Conservation (phyloP, 2,113 vertebrate species). For the Silurus asotus region DNA sequence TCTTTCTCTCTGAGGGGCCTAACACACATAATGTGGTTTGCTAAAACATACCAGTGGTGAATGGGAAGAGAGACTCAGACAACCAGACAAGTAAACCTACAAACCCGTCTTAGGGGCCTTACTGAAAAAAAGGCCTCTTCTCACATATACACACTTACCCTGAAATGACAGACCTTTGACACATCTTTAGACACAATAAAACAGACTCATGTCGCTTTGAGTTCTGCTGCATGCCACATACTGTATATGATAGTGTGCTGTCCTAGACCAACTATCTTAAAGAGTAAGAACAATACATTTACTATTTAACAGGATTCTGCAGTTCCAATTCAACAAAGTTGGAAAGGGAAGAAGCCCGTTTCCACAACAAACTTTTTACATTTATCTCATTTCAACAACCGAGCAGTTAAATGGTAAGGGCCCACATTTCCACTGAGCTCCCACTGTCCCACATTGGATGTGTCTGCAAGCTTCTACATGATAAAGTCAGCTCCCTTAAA, state of each 20-base stretch:
- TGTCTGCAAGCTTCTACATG: neutral
- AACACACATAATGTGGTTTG: slow-evolving; percentile 15
- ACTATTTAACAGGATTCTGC: neutral
- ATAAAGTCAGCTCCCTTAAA: neutral
- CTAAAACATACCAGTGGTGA: slow-evolving; percentile 1
- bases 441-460: neutral
- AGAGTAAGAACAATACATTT: neutral
- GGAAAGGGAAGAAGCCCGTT: neutral
- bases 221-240: slow-evolving; percentile 17
- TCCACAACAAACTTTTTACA: neutral
- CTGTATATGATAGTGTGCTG: neutral
- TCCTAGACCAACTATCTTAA: neutral
- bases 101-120: neutral
- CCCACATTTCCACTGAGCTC: neutral
- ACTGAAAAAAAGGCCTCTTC: slow-evolving; percentile 6
- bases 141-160: slow-evolving; percentile 10
- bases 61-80: slow-evolving; percentile 5
- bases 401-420: neutral
- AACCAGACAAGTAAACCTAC: slow-evolving; percentile 7
- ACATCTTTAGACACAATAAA: slow-evolving; percentile 4
- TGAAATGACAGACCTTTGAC: slow-evolving; percentile 8
- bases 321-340: neutral
- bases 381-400: neutral
- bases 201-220: neutral
- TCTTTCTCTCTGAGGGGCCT: neutral